Conservation (phyloP, 2,113 vertebrate species). For the Rhabdomys dilectus region DNA sequence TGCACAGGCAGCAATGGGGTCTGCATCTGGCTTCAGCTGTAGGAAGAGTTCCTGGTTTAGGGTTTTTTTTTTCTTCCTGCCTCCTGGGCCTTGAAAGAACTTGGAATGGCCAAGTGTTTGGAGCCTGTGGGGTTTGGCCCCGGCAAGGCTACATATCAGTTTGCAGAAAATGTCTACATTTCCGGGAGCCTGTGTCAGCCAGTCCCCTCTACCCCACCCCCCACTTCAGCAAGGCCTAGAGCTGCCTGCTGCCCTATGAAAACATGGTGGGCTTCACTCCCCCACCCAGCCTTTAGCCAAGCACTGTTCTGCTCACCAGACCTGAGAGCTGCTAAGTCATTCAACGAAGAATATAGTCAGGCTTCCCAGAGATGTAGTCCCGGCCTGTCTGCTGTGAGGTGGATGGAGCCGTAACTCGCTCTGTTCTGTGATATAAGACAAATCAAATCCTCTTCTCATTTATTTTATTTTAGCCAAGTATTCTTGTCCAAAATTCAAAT, state of each 20-base stretch:
- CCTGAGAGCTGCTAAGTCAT: conserved; percentile 72
- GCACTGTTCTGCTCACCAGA: conserved; percentile 79
- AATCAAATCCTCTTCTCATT: conserved; percentile 68
- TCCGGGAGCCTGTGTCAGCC: conserved; percentile 77
- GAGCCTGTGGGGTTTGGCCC: conserved; percentile 62
- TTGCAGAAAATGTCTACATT: conserved; percentile 78
- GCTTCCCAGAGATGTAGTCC: conserved; percentile 59
- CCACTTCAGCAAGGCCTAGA: conserved; percentile 42
- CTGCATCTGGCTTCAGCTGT: not conserved
- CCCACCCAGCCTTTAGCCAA: not conserved
- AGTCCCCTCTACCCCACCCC: not conserved
- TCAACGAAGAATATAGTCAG: conserved; percentile 43
- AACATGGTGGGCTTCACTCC: conserved; percentile 30
- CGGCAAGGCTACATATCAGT: conserved; percentile 28
- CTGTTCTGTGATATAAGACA: conserved; percentile 68
- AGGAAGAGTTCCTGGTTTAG: not conserved
- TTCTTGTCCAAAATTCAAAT: conserved; percentile 84
- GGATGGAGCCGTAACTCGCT: conserved; percentile 44
- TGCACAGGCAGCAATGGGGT: not conserved
- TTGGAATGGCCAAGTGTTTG: not conserved
- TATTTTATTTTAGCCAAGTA: conserved; percentile 82
- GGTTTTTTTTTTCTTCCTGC: not conserved
- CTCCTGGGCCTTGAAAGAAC: not conserved
- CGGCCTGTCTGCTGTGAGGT: conserved; percentile 3
- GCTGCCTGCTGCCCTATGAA: conserved; percentile 75